A percentile compares a stretch with the other conserved stretches of the same genome.
These are phyloP conservation scores for Homalodisca vitripennis DNA, from an alignment of 1,140 invertebrate genomes.

Conservation along the genomic window DNA sequence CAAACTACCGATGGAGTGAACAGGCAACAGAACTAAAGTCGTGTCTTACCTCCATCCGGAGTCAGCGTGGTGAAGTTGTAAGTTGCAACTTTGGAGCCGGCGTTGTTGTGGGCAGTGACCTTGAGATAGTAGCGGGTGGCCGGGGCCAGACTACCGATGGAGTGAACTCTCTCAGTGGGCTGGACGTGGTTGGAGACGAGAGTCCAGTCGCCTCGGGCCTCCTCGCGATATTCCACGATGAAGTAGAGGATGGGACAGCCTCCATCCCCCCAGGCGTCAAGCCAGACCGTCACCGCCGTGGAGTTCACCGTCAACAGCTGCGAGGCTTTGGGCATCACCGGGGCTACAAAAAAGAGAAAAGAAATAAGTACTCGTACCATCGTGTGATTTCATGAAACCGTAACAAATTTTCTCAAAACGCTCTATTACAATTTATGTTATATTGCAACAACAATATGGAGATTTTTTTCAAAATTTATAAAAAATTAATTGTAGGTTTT, in stretches of 20 bases:
- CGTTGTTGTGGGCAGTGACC: constrained; percentile 89
- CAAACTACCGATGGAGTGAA: too few relatives aligned
- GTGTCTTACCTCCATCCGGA: constrained; percentile 64
- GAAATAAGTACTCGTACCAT: too few relatives aligned
- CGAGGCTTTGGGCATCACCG: constrained; percentile 75
- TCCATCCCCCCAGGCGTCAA: constrained; percentile 85
- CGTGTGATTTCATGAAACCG: too few relatives aligned
- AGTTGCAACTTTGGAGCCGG: constrained; percentile 81
- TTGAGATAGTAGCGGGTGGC: constrained; percentile 85
- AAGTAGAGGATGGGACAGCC: constrained; percentile 88
- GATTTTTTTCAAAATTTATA: too few relatives aligned
- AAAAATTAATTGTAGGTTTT: too few relatives aligned
- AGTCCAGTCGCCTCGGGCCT: constrained; percentile 58
- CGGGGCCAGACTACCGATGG: constrained; percentile 74
- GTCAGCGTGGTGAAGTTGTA: constrained; percentile 85
- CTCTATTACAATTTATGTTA: too few relatives aligned
- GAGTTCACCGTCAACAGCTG: constrained; percentile 85
- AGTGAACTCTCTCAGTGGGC: constrained; percentile 73
- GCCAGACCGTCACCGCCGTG: constrained; percentile 83
- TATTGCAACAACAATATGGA: too few relatives aligned
- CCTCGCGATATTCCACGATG: constrained; percentile 73
- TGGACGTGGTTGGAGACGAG: constrained; percentile 75
- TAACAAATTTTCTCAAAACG: too few relatives aligned
- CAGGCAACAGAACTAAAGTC: background rate
- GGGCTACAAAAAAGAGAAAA: constrained; percentile 56